A percentile compares a stretch with the other conserved stretches of the same genome.
phyloP scores from a whole-genome alignment of 2,797 vertebrate genomes.

The Leuciscus waleckii region DNA sequence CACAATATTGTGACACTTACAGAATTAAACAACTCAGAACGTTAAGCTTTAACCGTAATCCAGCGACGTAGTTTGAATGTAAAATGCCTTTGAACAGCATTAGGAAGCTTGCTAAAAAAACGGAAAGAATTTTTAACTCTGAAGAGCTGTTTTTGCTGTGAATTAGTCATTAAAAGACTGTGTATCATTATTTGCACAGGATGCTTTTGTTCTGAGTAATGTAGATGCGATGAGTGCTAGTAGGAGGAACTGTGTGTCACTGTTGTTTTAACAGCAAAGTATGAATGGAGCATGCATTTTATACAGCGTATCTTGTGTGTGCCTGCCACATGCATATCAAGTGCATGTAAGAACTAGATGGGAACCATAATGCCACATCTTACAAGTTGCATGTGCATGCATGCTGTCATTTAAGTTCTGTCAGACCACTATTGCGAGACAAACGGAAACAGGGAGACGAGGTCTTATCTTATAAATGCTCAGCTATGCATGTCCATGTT shows the following conservation, averaged over 20 bases:
- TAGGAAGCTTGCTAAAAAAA: not conserved
- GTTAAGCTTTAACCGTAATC: not conserved
- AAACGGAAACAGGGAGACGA: not conserved
- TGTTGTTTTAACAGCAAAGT: not conserved
- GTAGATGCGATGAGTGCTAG: not conserved
- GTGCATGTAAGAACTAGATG: not conserved
- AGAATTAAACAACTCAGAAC: constrained; percentile 15
- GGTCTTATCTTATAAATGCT: not conserved
- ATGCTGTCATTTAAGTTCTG: not conserved
- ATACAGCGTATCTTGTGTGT: constrained; percentile 4
- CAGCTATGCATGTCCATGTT: constrained; percentile 15
- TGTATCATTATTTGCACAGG: not conserved
- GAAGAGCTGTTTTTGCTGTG: not conserved
- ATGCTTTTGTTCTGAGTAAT: constrained; percentile 22
- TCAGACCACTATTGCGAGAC: not conserved
- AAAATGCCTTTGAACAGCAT: not conserved
- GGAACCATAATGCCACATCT: not conserved
- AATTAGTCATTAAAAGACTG: not conserved
- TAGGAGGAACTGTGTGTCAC: not conserved
- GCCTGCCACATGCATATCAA: not conserved
- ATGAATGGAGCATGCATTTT: not conserved
- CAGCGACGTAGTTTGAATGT: not conserved
- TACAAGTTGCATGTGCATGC: not conserved
- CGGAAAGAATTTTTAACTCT: constrained; percentile 11
- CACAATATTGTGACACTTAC: constrained; percentile 28